A percentile compares a stretch with the other conserved stretches of the same genome.
These are phyloP conservation scores for Euschistus heros DNA, from an alignment of 1,140 invertebrate genomes.

Conservation along the genomic window DNA sequence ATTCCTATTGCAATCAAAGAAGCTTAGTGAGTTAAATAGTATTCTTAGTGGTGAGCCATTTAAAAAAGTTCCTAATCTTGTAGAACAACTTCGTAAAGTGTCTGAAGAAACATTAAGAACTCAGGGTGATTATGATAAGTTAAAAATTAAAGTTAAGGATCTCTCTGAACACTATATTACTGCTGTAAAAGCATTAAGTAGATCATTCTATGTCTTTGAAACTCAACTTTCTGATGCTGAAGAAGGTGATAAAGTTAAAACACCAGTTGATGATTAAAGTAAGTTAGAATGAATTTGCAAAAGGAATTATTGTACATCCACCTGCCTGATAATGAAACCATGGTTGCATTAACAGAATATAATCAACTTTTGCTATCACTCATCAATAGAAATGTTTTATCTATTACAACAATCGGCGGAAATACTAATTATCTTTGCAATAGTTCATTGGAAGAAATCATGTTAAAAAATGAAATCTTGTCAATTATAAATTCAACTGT, in stretches of 20 bases:
- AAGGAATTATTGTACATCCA: not conserved
- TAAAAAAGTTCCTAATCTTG: constrained; percentile 20
- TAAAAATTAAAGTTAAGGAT: not conserved
- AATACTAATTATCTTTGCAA: not conserved
- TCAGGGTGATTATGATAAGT: constrained; percentile 4
- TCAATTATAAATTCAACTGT: not conserved
- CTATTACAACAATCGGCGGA: not conserved
- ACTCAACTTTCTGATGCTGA: not conserved
- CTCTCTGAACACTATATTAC: constrained; percentile 8
- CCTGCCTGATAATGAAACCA: not conserved
- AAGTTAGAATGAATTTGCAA: not conserved
- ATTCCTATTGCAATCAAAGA: constrained; percentile 6
- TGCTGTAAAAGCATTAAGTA: constrained; percentile 3
- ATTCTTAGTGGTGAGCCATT: constrained; percentile 10
- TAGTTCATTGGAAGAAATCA: not conserved
- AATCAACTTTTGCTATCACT: not conserved
- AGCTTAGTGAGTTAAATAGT: constrained; percentile 13
- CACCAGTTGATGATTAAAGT: not conserved
- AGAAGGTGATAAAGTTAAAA: not conserved
- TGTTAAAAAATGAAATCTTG: not conserved
- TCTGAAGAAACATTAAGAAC: constrained; percentile 11
- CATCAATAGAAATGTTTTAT: not conserved
- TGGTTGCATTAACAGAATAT: not conserved
- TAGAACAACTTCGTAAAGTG: constrained; percentile 16
- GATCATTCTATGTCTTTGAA: constrained; percentile 7